Conservation (phyloP, 2,797 vertebrate genomes). For the Hypotaenidia philippensis region DNA sequence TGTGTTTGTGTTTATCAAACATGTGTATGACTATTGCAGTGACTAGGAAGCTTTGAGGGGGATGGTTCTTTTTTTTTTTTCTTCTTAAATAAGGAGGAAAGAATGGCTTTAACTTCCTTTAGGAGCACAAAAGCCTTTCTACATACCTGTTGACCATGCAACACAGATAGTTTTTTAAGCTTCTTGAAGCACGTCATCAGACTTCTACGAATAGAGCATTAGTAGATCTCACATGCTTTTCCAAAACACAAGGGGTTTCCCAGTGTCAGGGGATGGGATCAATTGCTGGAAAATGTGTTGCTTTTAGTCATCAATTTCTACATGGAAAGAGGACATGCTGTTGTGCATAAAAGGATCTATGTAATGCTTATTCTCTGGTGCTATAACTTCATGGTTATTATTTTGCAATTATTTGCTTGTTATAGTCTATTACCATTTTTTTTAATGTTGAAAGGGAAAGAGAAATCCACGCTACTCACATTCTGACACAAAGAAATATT, state of each 20-base stretch:
- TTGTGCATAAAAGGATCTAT: background rate
- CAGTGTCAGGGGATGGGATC: background rate
- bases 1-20: background rate
- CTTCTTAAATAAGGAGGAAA: background rate
- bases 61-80: background rate
- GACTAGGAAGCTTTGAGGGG: background rate
- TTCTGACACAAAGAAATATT: background rate
- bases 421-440: background rate
- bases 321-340: background rate
- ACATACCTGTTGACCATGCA: background rate
- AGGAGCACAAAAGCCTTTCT: background rate
- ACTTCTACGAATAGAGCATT: background rate
- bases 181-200: background rate
- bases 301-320: background rate
- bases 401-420: background rate
- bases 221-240: background rate
- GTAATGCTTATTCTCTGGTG: background rate
- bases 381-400: background rate
- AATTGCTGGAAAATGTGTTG: background rate
- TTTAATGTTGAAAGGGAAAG: background rate
- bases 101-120: background rate
- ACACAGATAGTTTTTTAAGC: background rate
- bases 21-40: background rate
- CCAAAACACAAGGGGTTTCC: background rate
- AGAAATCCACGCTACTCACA: background rate